A percentile compares a stretch with the other conserved stretches of the same genome.
These are phyloP conservation scores for Glossophaga mutica DNA, from an alignment of 2,797 vertebrate species.

Conservation along the genomic window DNA sequence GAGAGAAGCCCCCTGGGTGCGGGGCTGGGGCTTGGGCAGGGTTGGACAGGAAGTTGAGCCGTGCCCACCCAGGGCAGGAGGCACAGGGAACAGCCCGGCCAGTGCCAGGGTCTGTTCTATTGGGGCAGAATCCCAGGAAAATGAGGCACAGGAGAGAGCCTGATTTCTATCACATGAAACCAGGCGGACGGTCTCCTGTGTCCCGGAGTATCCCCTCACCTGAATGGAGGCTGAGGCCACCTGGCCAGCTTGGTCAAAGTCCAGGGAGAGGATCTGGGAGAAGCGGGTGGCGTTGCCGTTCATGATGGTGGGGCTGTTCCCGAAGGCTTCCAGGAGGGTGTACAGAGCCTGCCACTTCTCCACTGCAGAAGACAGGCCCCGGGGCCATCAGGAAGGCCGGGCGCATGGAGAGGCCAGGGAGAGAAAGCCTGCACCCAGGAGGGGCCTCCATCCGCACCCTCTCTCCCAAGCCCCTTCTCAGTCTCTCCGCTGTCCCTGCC, in stretches of 20 bases:
- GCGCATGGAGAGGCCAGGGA: background rate
- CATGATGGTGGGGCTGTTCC: conserved; percentile 92
- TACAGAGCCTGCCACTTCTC: conserved; percentile 98
- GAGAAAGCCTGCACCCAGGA: background rate
- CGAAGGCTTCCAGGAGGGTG: conserved; percentile 96
- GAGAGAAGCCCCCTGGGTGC: background rate
- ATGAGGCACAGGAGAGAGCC: background rate
- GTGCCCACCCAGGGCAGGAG: background rate
- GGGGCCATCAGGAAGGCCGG: conserved; percentile 41
- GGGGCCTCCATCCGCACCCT: background rate
- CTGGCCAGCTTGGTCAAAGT: conserved; percentile 97
- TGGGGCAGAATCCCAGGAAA: background rate
- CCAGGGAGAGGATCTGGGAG: conserved; percentile 95
- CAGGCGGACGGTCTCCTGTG: background rate
- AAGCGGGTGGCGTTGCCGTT: conserved; percentile 94
- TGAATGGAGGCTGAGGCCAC: conserved; percentile 97
- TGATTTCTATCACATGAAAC: background rate
- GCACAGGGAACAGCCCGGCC: background rate
- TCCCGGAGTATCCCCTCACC: conserved; percentile 81
- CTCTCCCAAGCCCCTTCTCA: background rate
- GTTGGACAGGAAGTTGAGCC: background rate
- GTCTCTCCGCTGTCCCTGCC: background rate
- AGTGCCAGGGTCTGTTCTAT: background rate
- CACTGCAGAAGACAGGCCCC: conserved; percentile 80
- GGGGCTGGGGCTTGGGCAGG: background rate